Base-by-base conservation (phyloP, 2,888 invertebrate species). In the Acrocyrtus sp. region DNA sequence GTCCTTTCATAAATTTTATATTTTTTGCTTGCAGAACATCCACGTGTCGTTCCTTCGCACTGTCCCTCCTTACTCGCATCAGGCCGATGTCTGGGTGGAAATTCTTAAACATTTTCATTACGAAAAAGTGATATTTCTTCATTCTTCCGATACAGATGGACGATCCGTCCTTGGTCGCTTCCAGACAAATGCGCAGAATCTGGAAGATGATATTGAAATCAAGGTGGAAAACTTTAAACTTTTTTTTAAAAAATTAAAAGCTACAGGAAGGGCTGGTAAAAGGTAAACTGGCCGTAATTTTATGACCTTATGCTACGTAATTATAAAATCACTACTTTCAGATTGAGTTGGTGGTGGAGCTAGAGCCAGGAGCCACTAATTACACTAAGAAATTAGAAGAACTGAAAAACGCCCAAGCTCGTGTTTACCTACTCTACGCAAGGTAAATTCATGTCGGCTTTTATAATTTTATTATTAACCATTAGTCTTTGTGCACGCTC, bases 11-110 rank as follows among this genome's bases (percentile, higher is more conserved):
- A 34, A 34, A 8, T 34, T 47, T 61, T 61, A 17, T 12, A 12
- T 51, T n/a, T 62, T 34, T 34, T 48, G 15, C 24, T 60, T 86
- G 17, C 84, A 93, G 91, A 98, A 98, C 85, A 96, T 98, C 80
- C 98, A 98, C 84, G 95, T 96, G 56, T 97, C 96, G 1, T 98
- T 98, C 84, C 86, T 99, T 81, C 89, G 98, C 61, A 98, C 98
- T 0, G 97, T 98, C 5, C 97, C 98, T 2, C 97, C 98, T 0
- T 98, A 95, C 84, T 96, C 96, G n/a, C 96, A 98, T 84, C 98
- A 99, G 85, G 97, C 98, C 0, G 95, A 96, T 83, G 97, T 98
- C 4, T 98, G 98, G 96, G 93, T 97, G 3, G 95, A 97, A 84
- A 89, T 98, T 81, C 86, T 98, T 75, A 92, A 92, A 82, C 91